Conservation (phyloP, 2,797 vertebrate species). For the Arremon aurantiirostris region DNA sequence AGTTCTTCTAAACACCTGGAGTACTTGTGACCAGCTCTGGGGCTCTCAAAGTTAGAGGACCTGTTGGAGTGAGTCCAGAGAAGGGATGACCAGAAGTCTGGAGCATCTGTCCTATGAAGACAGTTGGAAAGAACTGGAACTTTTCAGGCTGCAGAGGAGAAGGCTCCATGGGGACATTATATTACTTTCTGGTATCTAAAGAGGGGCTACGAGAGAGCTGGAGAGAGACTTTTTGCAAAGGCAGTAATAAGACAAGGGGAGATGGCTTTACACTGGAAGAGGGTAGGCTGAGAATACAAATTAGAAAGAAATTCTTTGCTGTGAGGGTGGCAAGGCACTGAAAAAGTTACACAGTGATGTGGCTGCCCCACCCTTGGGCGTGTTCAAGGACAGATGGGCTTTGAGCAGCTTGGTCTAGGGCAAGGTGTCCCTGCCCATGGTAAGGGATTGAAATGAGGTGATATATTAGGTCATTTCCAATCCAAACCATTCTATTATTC, state of each 20-base stretch:
- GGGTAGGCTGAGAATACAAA: neutral
- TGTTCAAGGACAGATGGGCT: neutral
- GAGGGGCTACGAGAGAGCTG: neutral
- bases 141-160: neutral
- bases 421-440: neutral
- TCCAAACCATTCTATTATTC: neutral
- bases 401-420: neutral
- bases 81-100: neutral
- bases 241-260: neutral
- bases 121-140: neutral
- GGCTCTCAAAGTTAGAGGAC: neutral
- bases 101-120: neutral
- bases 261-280: neutral
- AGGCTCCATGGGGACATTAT: neutral
- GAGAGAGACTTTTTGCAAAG: neutral
- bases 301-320: neutral
- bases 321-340: fast-evolving
- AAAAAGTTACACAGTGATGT: neutral
- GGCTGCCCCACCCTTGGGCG: neutral
- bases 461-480: neutral
- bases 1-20: neutral
- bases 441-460: fast-evolving
- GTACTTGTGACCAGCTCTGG: neutral
- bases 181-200: neutral
- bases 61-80: neutral